Conservation (phyloP, 2,888 invertebrate species). For the Athalia circularis region DNA sequence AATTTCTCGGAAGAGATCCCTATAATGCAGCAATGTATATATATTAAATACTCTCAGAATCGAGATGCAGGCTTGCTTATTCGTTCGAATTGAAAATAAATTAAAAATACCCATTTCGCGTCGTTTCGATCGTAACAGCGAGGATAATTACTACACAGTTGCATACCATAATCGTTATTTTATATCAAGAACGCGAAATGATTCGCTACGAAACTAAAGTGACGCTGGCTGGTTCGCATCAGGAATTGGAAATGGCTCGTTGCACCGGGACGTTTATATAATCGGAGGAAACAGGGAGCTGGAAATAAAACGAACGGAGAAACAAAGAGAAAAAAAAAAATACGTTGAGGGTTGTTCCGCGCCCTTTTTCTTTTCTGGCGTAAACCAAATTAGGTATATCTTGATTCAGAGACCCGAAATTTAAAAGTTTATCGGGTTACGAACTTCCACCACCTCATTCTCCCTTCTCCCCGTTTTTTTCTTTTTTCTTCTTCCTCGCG, state of each 20-base stretch:
- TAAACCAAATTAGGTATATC: conserved; percentile 29
- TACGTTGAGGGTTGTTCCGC: background rate
- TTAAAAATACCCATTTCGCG: too few relatives aligned
- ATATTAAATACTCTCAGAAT: background rate
- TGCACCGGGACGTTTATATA: background rate
- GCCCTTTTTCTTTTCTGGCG: conserved; percentile 2
- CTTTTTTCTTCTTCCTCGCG: background rate
- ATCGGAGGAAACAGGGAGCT: too few relatives aligned
- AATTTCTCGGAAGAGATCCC: background rate
- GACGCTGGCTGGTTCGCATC: background rate
- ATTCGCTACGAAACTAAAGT: background rate
- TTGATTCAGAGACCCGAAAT: conserved; percentile 36
- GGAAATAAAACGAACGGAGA: background rate
- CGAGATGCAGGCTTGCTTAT: background rate
- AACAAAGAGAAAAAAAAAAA: background rate
- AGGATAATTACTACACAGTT: too few relatives aligned
- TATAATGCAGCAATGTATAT: too few relatives aligned
- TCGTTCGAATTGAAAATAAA: background rate
- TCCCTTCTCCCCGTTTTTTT: background rate
- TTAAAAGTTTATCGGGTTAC: conserved; percentile 34
- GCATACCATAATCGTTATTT: conserved; percentile 29
- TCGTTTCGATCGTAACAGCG: too few relatives aligned
- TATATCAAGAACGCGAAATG: conserved; percentile 9
- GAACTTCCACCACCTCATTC: conserved; percentile 6
- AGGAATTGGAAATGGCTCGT: conserved; percentile 13